Percentiles rank a stretch among this genome's conserved stretches.
Conservation (phyloP, 1,140 invertebrate species). For the Trichogramma pretiosum region DNA sequence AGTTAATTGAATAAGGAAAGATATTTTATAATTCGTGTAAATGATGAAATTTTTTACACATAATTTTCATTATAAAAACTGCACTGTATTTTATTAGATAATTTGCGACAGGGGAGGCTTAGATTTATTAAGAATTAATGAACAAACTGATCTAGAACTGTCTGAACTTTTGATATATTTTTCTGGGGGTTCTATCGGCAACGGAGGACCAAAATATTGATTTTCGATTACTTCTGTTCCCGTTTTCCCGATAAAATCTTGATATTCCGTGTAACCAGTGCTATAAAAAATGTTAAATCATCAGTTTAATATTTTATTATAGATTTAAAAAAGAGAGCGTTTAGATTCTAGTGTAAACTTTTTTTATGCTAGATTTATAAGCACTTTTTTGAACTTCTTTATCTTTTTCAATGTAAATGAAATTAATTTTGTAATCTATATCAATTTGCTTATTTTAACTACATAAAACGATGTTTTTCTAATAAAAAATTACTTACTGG, state of each 20-base stretch:
- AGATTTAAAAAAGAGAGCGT: neutral
- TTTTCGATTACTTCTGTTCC: conserved; percentile 21
- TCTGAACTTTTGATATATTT: neutral
- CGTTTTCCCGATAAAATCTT: conserved; percentile 19
- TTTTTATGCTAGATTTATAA: no score
- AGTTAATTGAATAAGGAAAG: no score
- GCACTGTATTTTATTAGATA: conserved; percentile 4
- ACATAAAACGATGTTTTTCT: no score
- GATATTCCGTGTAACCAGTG: conserved; percentile 29
- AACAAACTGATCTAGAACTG: conserved; percentile 8
- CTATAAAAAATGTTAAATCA: conserved; percentile 18
- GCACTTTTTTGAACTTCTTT: no score
- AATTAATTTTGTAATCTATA: no score
- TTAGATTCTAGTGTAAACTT: neutral
- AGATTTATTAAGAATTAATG: neutral
- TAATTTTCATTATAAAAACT: neutral
- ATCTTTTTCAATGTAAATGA: no score
- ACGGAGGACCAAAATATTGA: conserved; percentile 7
- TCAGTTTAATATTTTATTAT: neutral
- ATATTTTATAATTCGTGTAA: no score
- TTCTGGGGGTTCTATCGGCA: neutral
- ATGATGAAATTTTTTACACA: neutral
- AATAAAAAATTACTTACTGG: conserved; percentile 20
- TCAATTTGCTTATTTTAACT: no score
- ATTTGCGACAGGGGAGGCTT: conserved; percentile 6